Evolutionary conservation across 2,113 vertebrate species (phyloP).

Genomic region (Trematomus loennbergii): DNA sequence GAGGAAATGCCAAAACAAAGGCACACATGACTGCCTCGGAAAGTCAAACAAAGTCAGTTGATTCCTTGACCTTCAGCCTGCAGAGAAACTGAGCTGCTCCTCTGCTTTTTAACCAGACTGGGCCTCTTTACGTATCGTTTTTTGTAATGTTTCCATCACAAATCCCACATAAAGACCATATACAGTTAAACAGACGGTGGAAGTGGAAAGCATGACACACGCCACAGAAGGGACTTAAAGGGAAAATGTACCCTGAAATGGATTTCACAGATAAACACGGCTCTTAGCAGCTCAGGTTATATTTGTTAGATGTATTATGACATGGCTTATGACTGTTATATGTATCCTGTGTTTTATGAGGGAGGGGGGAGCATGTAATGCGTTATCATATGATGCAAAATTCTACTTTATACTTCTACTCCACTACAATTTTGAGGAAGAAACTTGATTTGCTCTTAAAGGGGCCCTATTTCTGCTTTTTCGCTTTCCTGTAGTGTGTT

Average conservation of each 20-base stretch:
- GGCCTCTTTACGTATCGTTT: conserved; percentile 9
- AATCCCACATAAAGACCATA: conserved; percentile 26
- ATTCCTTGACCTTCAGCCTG: conserved; percentile 58
- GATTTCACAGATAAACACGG: background rate
- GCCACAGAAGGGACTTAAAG: background rate
- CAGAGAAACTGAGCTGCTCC: conserved; percentile 8
- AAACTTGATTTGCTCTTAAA: no score
- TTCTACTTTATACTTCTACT: no score
- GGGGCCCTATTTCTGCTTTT: no score
- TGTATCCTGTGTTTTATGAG: background rate
- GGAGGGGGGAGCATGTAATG: background rate
- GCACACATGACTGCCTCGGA: conserved; percentile 53
- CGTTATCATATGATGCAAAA: background rate
- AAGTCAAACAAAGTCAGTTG: conserved; percentile 69
- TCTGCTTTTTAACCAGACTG: conserved; percentile 38
- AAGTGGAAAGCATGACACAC: conserved; percentile 37
- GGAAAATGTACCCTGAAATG: background rate
- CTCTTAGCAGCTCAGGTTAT: background rate
- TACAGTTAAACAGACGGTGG: conserved; percentile 9
- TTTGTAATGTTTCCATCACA: conserved; percentile 12
- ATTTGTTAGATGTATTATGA: background rate
- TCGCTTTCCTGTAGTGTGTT: no score
- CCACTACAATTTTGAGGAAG: no score
- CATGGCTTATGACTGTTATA: background rate
- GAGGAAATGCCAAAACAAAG: conserved; percentile 61